phyloP scores from a whole-genome alignment of 2,113 vertebrate genomes.

The Pedetes capensis region DNA sequence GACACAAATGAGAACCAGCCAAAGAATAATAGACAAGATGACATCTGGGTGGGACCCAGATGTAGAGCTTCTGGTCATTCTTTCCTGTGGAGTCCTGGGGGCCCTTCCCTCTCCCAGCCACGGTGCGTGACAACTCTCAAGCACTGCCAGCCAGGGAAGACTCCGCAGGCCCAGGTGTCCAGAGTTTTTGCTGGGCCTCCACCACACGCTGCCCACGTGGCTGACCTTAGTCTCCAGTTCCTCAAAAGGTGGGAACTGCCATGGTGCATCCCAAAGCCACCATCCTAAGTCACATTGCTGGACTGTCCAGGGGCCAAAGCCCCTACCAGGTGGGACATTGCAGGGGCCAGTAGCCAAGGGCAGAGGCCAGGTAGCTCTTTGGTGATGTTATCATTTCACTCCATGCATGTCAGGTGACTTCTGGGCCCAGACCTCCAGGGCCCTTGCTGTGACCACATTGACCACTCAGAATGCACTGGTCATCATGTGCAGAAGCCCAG shows the following conservation, averaged over 20 bases:
- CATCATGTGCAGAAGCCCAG: too few species aligned
- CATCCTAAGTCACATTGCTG: neutral
- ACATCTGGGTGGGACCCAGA: neutral
- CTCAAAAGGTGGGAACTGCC: neutral
- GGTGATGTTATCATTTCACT: too few species aligned
- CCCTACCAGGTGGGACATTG: too few species aligned
- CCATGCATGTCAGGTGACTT: too few species aligned
- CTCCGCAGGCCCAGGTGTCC: fast-evolving
- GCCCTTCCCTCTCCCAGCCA: fast-evolving
- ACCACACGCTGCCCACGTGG: fast-evolving
- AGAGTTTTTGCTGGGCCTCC: neutral
- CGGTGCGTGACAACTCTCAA: fast-evolving
- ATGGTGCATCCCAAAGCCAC: neutral
- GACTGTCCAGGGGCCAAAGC: too few species aligned
- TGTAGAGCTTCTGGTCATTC: neutral
- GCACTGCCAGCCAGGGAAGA: neutral
- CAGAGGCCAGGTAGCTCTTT: too few species aligned
- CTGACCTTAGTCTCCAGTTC: neutral
- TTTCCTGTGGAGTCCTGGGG: fast-evolving
- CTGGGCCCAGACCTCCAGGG: too few species aligned
- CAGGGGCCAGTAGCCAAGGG: too few species aligned
- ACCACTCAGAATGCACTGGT: too few species aligned
- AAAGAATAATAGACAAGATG: neutral
- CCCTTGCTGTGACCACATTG: too few species aligned
- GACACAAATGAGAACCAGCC: neutral